A percentile compares a stretch with the other conserved stretches of the same genome.
phyloP scores from a whole-genome alignment of 2,888 invertebrate species.

The Apodemia mormo region DNA sequence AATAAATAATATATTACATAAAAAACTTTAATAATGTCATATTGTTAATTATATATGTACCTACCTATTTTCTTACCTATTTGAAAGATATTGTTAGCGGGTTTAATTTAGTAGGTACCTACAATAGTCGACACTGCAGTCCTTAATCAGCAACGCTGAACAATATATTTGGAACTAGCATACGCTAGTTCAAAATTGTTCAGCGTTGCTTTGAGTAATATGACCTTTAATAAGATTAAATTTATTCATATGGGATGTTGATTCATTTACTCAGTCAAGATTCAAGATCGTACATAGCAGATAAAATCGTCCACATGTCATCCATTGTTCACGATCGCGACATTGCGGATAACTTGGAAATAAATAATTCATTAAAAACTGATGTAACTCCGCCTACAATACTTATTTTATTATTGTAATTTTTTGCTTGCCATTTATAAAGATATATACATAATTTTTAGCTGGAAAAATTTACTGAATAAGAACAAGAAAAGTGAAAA shows the following conservation, averaged over 20 bases:
- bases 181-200: too few relatives aligned
- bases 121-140: too few relatives aligned
- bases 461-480: too few relatives aligned
- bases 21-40: too few relatives aligned
- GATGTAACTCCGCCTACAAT: conserved; percentile 37
- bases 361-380: conserved; percentile 61
- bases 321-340: conserved; percentile 59
- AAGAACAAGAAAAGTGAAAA: too few relatives aligned
- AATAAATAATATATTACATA: too few relatives aligned
- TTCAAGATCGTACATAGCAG: conserved; percentile 34
- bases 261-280: conserved; percentile 7
- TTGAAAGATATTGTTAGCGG: too few relatives aligned
- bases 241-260: conserved; percentile 1
- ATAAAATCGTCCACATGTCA: conserved; percentile 57
- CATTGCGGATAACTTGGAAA: conserved; percentile 56
- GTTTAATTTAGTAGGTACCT: too few relatives aligned
- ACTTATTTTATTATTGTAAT: neutral
- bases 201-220: neutral
- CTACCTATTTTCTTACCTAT: too few relatives aligned
- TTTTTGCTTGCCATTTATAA: conserved; percentile 4
- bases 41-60: too few relatives aligned
- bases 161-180: neutral
- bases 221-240: conserved; percentile 12
- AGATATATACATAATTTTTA: neutral
- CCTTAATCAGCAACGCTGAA: neutral